Evolutionary conservation across 2,888 invertebrate genomes (phyloP), one percentile per base, ranked within the genome.

Genomic region (Cataglyphis livida): DNA sequence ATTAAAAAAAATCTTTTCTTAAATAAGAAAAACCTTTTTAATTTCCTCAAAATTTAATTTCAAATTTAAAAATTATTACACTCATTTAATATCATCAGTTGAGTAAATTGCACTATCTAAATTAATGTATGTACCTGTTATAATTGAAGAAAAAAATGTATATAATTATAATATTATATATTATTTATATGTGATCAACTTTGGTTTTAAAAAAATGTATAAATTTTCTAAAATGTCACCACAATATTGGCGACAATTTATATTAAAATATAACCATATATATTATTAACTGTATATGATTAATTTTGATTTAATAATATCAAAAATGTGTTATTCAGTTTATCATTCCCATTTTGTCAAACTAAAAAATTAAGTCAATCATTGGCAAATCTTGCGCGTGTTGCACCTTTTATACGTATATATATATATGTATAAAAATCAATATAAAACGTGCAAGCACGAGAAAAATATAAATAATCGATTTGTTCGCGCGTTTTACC

Each of bases 81-180:
- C 3, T 66, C 3, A 2, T 48, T 48, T 35, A 70, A 54, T 35
- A 1, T 15, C 21, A 0, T 15, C 21, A 0, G 18, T 6, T 18
- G 12, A 10, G 18, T 54, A 0, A 35, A 54, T 21, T 25, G 54
- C 51, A 25, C 32, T 18, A 41, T 18, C 3, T 38, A 59, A 3
- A 10, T 32, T 18, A 28, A 73, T 7, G 4, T 15, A 2, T 15
- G 15, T 61, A 10, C 10, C 4, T 41, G 44, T 0, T 41, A 54
- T 12, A 21, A 25, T 59, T 32, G 12, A 44, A 59, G 35, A 73
- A 74, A 74, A 35, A 32, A 35, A 75, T 59, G 12, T 75, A 35
- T 74, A 74, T 28, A 74, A 12, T 25, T 54, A 21, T 61, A 32
- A 51, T 51, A 51, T 48, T 25, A 57, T 71, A 3, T 38, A 48